Percentiles rank a stretch among this genome's conserved stretches.
These are phyloP conservation scores for Gisinianus flammeolus DNA, from an alignment of 2,888 invertebrate species.

Conservation along the genomic window DNA sequence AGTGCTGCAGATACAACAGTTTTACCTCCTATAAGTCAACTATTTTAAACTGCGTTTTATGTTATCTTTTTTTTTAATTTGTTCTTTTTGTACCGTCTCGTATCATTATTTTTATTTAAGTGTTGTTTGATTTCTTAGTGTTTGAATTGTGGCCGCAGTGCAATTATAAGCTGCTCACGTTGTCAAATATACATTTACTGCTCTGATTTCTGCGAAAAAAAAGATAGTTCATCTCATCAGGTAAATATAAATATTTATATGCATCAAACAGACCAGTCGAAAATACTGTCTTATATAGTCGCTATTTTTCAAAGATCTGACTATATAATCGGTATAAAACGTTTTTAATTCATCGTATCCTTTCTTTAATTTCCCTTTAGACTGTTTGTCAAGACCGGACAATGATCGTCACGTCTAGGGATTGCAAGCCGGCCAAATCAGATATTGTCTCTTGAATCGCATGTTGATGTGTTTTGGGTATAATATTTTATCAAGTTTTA, in stretches of 20 bases:
- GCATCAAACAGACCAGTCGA: too few relatives aligned
- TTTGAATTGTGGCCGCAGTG: slow-evolving; percentile 87
- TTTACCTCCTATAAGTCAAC: slow-evolving; percentile 40
- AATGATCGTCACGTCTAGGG: not conserved
- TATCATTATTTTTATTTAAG: not conserved
- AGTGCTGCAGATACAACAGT: slow-evolving; percentile 28
- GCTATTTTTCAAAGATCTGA: too few relatives aligned
- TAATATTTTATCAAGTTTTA: too few relatives aligned
- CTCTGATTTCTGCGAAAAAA: slow-evolving; percentile 87
- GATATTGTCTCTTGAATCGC: not conserved
- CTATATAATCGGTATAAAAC: too few relatives aligned
- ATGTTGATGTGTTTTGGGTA: too few relatives aligned
- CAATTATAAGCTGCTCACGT: slow-evolving; percentile 83
- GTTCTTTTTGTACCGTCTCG: not conserved
- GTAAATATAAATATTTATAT: slow-evolving; percentile 60
- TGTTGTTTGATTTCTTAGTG: slow-evolving; percentile 70
- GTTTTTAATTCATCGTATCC: too few relatives aligned
- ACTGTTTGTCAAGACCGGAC: not conserved
- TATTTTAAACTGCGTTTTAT: slow-evolving; percentile 29
- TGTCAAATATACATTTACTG: slow-evolving; percentile 87
- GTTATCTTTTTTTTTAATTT: not conserved
- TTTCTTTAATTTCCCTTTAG: not conserved
- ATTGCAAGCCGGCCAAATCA: not conserved
- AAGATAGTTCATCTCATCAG: slow-evolving; percentile 87
- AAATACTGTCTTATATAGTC: too few relatives aligned